Evolutionary conservation across 2,113 vertebrate genomes (phyloP), one percentile per base, ranked within the genome.

Genomic region (Noctilio leporinus): DNA sequence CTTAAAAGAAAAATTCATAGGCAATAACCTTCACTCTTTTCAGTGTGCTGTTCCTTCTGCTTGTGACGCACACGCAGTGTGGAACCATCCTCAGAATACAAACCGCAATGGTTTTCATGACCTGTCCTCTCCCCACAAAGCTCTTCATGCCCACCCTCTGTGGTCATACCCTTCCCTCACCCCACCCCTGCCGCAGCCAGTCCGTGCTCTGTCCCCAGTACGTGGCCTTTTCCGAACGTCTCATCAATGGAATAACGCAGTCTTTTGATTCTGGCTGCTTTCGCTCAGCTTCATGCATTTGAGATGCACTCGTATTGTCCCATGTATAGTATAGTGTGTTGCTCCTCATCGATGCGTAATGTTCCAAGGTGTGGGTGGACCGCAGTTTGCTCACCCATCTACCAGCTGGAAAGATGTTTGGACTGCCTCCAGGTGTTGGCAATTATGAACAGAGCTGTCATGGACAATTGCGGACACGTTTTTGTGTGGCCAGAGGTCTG

Each of bases 321-420:
- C 7, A 16, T 5, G 70, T 20, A 1, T 38, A 6, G 59, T 3
- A 40, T 8, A 30, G 22, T 2, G 7, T 3, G 69, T 16, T 1
- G 16, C 22, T 30, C 55, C n/a, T 88, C 62, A 4, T 2, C 2
- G 67, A 10, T 0, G 10, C 24, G 1, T 15, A 9, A 19, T 12
- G 30, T 5, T 62, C 55, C 64, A 7, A 2, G 0, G 0, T 0
- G 1, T 22, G n/a, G 35, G 7, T 8, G n/a, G 22, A 10, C 15
- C 24, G 3, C 30, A 3, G 43, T 24, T 84, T 2, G 9, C 77
- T 35, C 6, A 1, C 6, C 28, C 45, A 16, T 3, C 62, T 26
- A 2, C 77, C 53, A 4, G 40, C 1, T 12, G 51, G 35, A 57
- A 33, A 33, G 30, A 14, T 28, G 1, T 17, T 3, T n/a, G 80